These are phyloP conservation scores for Plestiodon gilberti DNA, from an alignment of 2,113 vertebrate genomes.

Conservation along the genomic window DNA sequence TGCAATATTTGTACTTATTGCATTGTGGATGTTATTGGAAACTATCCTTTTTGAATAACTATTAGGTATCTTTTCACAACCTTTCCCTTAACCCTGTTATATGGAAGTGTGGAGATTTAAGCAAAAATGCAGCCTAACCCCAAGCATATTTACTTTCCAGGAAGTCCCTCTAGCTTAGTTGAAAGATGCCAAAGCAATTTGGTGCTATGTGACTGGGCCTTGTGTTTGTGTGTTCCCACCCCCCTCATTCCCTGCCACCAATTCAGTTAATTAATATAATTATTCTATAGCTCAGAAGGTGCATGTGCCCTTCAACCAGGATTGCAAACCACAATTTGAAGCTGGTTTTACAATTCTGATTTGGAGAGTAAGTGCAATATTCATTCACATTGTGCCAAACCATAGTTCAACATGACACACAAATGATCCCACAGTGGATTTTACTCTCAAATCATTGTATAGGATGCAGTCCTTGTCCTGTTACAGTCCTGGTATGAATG, in stretches of 20 bases:
- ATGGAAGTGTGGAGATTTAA: neutral
- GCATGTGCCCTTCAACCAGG: neutral
- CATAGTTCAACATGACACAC: neutral
- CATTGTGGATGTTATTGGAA: slow-evolving; percentile 61
- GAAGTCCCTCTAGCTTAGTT: no score
- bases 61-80: slow-evolving; percentile 63
- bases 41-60: slow-evolving; percentile 64
- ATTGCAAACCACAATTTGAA: neutral
- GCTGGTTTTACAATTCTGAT: neutral
- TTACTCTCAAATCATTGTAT: neutral
- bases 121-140: neutral
- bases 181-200: neutral
- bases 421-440: neutral
- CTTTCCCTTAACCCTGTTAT: slow-evolving; percentile 32
- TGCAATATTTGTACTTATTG: slow-evolving; percentile 63
- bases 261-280: neutral
- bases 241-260: neutral
- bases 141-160: neutral
- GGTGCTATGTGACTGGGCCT: neutral
- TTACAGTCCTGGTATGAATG: no score
- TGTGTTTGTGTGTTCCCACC: no score
- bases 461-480: neutral
- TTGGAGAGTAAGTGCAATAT: neutral
- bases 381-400: neutral
- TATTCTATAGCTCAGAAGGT: neutral